A percentile compares a stretch with the other conserved stretches of the same genome.
Evolutionary conservation across 2,797 vertebrate species (phyloP).

Genomic region (Oreochromis mossambicus): DNA sequence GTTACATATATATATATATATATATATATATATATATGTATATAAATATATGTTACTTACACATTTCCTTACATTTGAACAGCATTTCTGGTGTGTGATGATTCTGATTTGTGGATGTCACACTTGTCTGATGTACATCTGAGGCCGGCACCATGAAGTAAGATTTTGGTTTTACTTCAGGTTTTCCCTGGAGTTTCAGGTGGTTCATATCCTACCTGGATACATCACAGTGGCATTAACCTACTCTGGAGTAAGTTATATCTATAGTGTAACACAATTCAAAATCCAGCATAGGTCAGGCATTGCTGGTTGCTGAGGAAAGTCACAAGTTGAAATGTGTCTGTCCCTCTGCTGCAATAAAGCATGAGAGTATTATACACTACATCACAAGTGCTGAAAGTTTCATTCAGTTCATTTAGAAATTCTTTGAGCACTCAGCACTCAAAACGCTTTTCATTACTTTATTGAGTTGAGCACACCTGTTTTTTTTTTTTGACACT

Average conservation of each 20-base stretch:
- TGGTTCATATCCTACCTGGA: neutral
- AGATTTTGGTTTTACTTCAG: neutral
- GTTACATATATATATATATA: neutral
- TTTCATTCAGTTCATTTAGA: neutral
- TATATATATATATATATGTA: neutral
- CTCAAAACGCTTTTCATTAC: neutral
- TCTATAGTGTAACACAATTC: neutral
- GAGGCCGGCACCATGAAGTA: neutral
- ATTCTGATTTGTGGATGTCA: neutral
- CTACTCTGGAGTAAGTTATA: accelerated
- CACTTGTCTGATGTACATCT: neutral
- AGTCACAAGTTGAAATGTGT: neutral
- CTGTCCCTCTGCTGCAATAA: neutral
- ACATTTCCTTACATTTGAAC: neutral
- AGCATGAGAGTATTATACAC: accelerated
- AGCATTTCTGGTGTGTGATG: neutral
- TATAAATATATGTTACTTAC: neutral
- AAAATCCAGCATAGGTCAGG: neutral
- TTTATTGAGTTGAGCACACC: neutral
- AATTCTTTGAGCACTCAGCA: neutral
- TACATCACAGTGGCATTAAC: neutral
- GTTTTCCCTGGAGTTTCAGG: neutral
- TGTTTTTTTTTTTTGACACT: accelerated
- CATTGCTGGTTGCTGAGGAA: neutral
- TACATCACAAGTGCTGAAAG: neutral